Conservation (phyloP, 2,113 vertebrate species). For the Pygathrix nemaeus region DNA sequence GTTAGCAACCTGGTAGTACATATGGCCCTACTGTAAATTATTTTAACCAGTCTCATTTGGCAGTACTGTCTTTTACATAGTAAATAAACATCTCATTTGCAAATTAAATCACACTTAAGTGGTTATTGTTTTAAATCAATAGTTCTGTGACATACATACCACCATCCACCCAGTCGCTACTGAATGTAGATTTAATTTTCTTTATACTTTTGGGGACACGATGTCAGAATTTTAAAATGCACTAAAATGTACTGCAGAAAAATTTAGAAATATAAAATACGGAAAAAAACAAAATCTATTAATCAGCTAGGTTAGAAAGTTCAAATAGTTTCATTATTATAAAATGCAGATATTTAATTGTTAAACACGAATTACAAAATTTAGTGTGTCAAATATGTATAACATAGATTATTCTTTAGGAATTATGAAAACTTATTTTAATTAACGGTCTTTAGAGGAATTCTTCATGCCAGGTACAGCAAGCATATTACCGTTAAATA, state of each 20-base stretch:
- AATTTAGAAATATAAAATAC: conserved; percentile 34
- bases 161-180: neutral
- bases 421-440: conserved; percentile 2
- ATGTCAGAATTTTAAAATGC: conserved; percentile 14
- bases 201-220: neutral
- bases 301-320: conserved; percentile 4
- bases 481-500: neutral
- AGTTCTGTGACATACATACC: neutral
- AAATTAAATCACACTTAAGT: conserved; percentile 22
- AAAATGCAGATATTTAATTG: conserved; percentile 28
- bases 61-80: conserved; percentile 8
- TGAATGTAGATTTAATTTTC: neutral
- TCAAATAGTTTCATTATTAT: conserved; percentile 45
- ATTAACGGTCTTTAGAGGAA: neutral
- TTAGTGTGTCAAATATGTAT: neutral
- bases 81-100: neutral
- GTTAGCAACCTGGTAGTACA: neutral
- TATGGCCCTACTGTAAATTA: neutral
- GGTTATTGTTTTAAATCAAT: conserved; percentile 25
- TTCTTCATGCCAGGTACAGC: neutral
- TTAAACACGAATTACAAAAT: neutral
- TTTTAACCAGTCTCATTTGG: conserved; percentile 19
- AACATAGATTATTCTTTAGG: neutral
- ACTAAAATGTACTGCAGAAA: neutral
- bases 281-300: conserved; percentile 16